Base-by-base conservation (phyloP, 92 coral and sea anemone species). In the Blastomussa wellsi region DNA sequence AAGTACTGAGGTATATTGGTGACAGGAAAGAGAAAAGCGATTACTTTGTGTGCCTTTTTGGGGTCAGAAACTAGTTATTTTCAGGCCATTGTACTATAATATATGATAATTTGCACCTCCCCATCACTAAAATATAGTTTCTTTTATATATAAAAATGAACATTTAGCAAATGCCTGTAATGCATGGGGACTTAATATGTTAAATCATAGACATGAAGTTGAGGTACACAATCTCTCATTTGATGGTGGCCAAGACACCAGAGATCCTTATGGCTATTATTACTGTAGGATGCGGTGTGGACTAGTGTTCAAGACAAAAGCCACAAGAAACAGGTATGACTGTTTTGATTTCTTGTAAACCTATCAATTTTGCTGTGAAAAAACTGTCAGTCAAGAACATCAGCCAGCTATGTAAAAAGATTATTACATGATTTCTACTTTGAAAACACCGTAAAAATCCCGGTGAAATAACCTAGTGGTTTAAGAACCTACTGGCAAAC, bases 261-360 rank as follows among this genome's bases (percentile, higher is more conserved):
- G 83, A 65, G 83, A 79, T 65, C 83, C 74, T 6, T 79, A 42
- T 44, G 75, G 83, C 42, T 79, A 66, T 32, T 79, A 79, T 75
- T 79, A 28, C 44, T 79, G 84, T 11, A 79, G 75, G 9, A 8
- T 79, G 41, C 62, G 59, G 1, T 79, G 72, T 60, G 83, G 83
- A 42, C 7, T 64, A 41, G 83, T 79, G 16, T 79, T 79, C 86
- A 67, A 71, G 86, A 42, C 86, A 41, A 67, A 81, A 42, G 51
- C 67, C 28, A 70, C 80, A 2, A 1, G 42, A 49, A 48, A 76
- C 33, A 62, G 68, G 68, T 62, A 15, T 0, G 68, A 24, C 1
- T 47, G 66, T 59, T n/a, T 59, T 22, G 32, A 62, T 22, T 76
- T 11, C 62, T n/a, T 49, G 65, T n/a, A 41, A 76, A 76, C 41